Conservation (phyloP, 2,113 vertebrate species). For the Solea solea region DNA sequence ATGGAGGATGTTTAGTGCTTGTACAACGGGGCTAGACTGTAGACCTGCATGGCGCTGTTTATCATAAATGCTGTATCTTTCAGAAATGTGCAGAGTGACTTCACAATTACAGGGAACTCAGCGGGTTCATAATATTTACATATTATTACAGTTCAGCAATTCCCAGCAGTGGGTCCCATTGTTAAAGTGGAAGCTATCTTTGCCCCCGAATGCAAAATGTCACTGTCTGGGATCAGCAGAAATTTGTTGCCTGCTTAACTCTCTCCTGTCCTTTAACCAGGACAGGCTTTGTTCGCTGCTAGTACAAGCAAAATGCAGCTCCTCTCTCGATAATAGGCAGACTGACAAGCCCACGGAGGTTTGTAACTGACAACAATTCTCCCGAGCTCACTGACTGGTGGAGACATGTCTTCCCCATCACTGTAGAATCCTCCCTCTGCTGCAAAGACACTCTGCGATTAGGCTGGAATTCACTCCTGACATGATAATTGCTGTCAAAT, state of each 20-base stretch:
- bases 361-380: constrained; percentile 37
- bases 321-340: constrained; percentile 27
- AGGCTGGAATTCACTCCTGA: constrained; percentile 49
- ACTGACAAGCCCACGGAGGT: constrained; percentile 47
- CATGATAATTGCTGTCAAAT: constrained; percentile 71
- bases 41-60: constrained; percentile 29
- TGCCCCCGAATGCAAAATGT: constrained; percentile 40
- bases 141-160: constrained; percentile 32
- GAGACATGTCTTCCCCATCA: constrained; percentile 12
- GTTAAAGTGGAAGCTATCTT: constrained; percentile 32
- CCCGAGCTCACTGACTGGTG: constrained; percentile 1
- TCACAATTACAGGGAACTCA: constrained; percentile 47
- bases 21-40: constrained; percentile 65
- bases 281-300: constrained; percentile 33
- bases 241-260: constrained; percentile 44
- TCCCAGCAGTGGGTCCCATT: constrained; percentile 35
- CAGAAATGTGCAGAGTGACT: constrained; percentile 38
- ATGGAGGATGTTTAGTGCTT: constrained; percentile 65
- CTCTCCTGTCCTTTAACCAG: constrained; percentile 34
- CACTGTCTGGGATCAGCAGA: constrained; percentile 42
- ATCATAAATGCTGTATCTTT: constrained; percentile 56
- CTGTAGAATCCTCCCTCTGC: background rate
- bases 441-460: constrained; percentile 46
- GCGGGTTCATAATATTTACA: constrained; percentile 62
- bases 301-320: constrained; percentile 13